Evolutionary conservation across 2,113 vertebrate genomes (phyloP), one percentile per base, ranked within the genome.

Genomic region (Etheostoma spectabile): DNA sequence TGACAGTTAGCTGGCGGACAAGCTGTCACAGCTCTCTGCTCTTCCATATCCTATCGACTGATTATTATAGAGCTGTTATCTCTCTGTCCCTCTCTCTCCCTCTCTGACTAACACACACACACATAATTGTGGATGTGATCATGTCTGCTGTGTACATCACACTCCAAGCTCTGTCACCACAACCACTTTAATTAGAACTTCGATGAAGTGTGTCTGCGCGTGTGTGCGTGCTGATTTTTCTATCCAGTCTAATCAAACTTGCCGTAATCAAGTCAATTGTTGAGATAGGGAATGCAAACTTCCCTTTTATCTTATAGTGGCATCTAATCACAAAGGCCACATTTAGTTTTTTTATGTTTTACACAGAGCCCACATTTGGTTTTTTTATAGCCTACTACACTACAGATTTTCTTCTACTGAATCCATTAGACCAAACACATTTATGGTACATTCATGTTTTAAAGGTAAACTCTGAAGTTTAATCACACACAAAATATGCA

Each of bases 21-120:
- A 89, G 83, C 88, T 90, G 91, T 93, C 89, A 90, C 89, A 86
- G 87, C 83, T 86, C 80, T 77, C 75, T 91, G 80, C 86, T 89
- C 86, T 68, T 74, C 83, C 62, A 55, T 83, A 92, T 91, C 89
- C 79, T 80, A 71, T 82, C 76, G 89, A 90, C 89, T 91, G 86
- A 91, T 90, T 91, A 92, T 91, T 90, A 92, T 91, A 88, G 85
- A 88, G 86, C 77, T 76, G 85, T 89, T 92, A 91, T 92, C 86
- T 81, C 78, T 64, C 57, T 77, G 57, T 35, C 59, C 22, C 67
- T 33, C 68, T 38, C 38, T 53, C 82, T 24, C 30, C 22, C 30
- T 68, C 45, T 48, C 55, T 65, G 66, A 45, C 57, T 48, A 11
- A 79, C 42, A 45, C 38, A 66, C 11, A 60, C 68, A 75, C 80